Conservation (phyloP, 1,140 invertebrate species). For the Sycophaga agraensis region DNA sequence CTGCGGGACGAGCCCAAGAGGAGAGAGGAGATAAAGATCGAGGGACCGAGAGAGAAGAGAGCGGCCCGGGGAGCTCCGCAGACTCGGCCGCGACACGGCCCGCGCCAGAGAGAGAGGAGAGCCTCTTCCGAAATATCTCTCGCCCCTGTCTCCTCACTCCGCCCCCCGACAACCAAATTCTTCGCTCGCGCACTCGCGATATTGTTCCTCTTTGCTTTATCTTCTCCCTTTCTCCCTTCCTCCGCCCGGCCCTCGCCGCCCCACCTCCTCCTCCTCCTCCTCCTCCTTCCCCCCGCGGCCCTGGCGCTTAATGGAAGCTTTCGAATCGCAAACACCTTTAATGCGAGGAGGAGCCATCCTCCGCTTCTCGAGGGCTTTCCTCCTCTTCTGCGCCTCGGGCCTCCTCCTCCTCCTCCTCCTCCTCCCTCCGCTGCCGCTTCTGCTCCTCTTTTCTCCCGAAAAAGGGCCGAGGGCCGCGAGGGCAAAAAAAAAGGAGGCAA, state of each 20-base stretch:
- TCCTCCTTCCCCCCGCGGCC: neutral
- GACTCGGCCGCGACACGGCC: slow-evolving; percentile 16
- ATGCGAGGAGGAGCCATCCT: too few species aligned
- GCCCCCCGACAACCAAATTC: neutral
- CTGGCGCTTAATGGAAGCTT: slow-evolving; percentile 22
- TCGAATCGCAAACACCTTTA: slow-evolving; percentile 26
- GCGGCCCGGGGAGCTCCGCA: slow-evolving; percentile 1
- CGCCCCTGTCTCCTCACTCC: neutral
- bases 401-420: too few species aligned
- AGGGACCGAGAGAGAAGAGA: slow-evolving; percentile 1
- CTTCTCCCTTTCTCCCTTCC: neutral
- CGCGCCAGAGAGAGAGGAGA: neutral
- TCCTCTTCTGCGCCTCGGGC: too few species aligned
- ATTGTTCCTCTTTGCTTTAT: too few species aligned
- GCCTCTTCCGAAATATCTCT: slow-evolving; percentile 43
- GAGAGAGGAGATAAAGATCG: neutral
- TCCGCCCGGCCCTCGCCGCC: neutral
- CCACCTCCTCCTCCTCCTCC: neutral
- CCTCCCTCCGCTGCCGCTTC: too few species aligned
- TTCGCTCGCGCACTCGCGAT: neutral
- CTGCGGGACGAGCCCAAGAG: slow-evolving; percentile 1
- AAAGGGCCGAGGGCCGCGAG: too few species aligned
- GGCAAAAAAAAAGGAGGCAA: neutral
- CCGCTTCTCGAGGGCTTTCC: slow-evolving; percentile 8
- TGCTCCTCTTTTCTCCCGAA: neutral